Conservation (phyloP, 2,113 vertebrate genomes). For the Nycticebus coucang region DNA sequence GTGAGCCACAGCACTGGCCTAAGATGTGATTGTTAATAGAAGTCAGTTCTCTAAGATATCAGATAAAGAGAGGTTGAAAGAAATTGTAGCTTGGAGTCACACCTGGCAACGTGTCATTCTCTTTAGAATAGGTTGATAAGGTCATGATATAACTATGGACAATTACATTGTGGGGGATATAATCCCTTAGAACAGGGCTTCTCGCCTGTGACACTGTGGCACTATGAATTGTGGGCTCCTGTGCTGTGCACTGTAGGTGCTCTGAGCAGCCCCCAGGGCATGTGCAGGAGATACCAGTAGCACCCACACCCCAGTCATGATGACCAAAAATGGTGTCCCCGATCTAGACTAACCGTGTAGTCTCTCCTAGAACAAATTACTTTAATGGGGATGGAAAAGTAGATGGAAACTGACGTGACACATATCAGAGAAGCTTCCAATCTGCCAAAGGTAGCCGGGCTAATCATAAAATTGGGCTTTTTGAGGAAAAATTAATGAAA, state of each 20-base stretch:
- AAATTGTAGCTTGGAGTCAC: not conserved
- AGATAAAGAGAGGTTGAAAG: not conserved
- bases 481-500: not conserved
- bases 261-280: not conserved
- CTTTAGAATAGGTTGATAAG: not conserved
- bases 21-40: not conserved
- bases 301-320: fast-evolving
- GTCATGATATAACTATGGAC: too few species aligned
- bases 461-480: not conserved
- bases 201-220: too few species aligned
- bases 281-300: not conserved
- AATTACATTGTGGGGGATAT: too few species aligned
- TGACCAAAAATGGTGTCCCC: not conserved
- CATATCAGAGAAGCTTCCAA: not conserved
- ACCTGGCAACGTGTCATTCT: not conserved
- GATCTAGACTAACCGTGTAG: not conserved
- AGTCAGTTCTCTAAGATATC: not conserved
- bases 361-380: not conserved
- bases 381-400: not conserved
- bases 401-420: not conserved
- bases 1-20: too few species aligned
- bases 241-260: not conserved
- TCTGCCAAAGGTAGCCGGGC: not conserved
- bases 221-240: not conserved
- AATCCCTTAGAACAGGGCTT: not conserved